Evolutionary conservation across 2,113 vertebrate species (phyloP), one percentile per base, ranked within the genome.

Genomic region (Grus americana): DNA sequence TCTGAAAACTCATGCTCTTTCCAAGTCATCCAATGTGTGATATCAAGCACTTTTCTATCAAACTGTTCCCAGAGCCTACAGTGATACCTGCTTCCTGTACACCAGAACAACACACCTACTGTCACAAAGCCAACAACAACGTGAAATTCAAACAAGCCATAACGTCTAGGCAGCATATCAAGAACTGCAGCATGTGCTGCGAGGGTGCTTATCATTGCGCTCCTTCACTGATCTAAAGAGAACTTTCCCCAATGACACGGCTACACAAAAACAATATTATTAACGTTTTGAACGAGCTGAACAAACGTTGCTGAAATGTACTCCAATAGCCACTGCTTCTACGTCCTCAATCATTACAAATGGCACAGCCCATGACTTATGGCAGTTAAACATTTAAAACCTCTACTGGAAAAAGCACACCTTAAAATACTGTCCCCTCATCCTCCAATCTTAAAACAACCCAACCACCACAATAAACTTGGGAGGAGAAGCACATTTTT

Each of bases 171-270:
- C 47, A 90, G n/a, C 2, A 2, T 4, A 72, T 40, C 54, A 26
- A 34, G 34, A 74, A 27, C 38, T 3, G 0, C 40, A 57, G 59
- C 0, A 0, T 5, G n/a, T 62, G 55, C 61, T 61, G 65, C 0
- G 2, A 58, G 32, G 40, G 34, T 0, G 0, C 62, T 50, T 17
- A 4, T 21, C 5, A 0, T 6, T 21, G 42, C 16, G 21, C 34
- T 58, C 40, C 59, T 21, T 58, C 55, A 13, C 34, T 11, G 9
- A 74, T 8, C 5, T 11, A 5, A 36, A 6, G 26, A 44, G 30
- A 93, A 19, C 50, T 50, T 50, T 36, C 52, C 42, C 58, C 52
- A 68, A 44, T 44, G 55, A 22, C 46, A 46, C 2, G 12, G 57
- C 44, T 29, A 11, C 81, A 42, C 22, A 47, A 18, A 80, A 58